Evolutionary conservation across 2,888 invertebrate species (phyloP).

Genomic region (Parnassius orleans): DNA sequence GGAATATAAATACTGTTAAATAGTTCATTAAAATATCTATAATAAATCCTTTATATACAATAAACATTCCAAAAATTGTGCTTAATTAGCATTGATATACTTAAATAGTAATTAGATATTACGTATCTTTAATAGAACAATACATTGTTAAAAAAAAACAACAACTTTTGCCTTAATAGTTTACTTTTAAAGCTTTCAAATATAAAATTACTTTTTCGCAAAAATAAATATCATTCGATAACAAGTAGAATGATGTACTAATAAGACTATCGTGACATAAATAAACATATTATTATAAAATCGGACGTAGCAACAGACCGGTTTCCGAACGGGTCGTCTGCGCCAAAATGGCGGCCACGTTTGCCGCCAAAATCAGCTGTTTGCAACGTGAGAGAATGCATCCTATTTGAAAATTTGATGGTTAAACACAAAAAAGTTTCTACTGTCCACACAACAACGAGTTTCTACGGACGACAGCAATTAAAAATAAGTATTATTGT

Average conservation of each 20-base stretch:
- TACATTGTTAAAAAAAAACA: too few relatives aligned
- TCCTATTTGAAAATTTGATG: constrained; percentile 8
- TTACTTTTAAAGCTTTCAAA: too few relatives aligned
- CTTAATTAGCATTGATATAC: too few relatives aligned
- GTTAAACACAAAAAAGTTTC: constrained; percentile 9
- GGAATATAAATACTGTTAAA: too few relatives aligned
- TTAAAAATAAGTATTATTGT: constrained; percentile 19
- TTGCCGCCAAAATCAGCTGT: constrained; percentile 41
- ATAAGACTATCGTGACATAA: constrained; percentile 7
- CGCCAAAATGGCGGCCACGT: constrained; percentile 37
- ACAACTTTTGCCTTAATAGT: too few relatives aligned
- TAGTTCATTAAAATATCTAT: too few relatives aligned
- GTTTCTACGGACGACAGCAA: constrained; percentile 29
- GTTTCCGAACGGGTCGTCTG: constrained; percentile 34
- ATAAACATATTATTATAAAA: constrained; percentile 18
- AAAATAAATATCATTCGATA: constrained; percentile 3
- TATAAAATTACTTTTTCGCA: too few relatives aligned
- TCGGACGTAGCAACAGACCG: constrained; percentile 28
- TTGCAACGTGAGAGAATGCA: constrained; percentile 33
- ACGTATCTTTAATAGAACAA: too few relatives aligned
- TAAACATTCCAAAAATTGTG: too few relatives aligned
- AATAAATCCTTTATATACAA: too few relatives aligned
- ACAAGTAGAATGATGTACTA: not conserved
- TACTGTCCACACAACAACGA: constrained; percentile 30
- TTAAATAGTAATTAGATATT: too few relatives aligned